Conservation (phyloP, 2,797 vertebrate genomes). For the Presbytis comata region DNA sequence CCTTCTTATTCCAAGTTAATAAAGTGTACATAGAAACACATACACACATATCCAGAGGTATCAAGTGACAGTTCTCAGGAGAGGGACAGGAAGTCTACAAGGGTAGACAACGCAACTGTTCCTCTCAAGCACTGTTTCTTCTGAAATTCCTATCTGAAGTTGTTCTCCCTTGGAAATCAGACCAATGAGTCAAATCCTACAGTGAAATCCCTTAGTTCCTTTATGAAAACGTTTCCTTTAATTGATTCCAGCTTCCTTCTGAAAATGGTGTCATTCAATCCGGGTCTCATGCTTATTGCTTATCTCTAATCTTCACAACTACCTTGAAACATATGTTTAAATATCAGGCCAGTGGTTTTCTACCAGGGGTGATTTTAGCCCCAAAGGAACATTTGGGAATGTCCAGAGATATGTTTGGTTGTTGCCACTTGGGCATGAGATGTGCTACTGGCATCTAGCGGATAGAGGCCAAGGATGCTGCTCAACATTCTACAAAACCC, state of each 20-base stretch:
- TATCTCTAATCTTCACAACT: neutral
- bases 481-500: neutral
- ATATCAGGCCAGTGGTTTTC: neutral
- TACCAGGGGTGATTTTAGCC: neutral
- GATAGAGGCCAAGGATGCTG: neutral
- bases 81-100: no score
- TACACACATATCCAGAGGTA: neutral
- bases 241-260: neutral
- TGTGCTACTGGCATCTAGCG: neutral
- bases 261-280: neutral
- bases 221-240: neutral
- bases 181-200: neutral
- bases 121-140: neutral
- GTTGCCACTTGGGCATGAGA: neutral
- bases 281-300: neutral
- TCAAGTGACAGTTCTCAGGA: neutral
- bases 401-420: neutral
- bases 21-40: neutral
- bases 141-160: neutral
- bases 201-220: neutral
- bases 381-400: neutral
- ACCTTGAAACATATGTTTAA: neutral
- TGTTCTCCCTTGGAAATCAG: neutral
- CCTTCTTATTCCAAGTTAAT: neutral
- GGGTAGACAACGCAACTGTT: neutral